A percentile compares a stretch with the other conserved stretches of the same genome.
Conservation (phyloP, 2,113 vertebrate genomes). For the Meleagris gallopavo region DNA sequence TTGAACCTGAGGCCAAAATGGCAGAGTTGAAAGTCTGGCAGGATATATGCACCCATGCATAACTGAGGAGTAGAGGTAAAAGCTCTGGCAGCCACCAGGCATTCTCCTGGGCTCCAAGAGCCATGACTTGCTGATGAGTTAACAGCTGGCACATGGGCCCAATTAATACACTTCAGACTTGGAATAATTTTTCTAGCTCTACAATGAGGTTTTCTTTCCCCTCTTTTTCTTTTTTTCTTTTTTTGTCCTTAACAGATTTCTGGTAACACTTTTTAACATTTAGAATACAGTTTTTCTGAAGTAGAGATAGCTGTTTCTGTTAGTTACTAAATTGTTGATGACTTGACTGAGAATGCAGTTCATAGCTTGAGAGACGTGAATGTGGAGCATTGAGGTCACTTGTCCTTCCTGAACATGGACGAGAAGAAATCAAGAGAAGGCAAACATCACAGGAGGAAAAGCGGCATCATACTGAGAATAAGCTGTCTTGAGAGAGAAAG, state of each 20-base stretch:
- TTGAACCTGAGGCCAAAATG: conserved; percentile 56
- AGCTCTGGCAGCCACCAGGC: conserved; percentile 46
- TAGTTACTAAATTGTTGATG: not conserved
- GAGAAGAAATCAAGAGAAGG: not conserved
- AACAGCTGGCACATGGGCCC: conserved; percentile 46
- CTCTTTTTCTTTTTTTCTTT: not conserved
- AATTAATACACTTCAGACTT: conserved; percentile 51
- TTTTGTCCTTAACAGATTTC: not conserved
- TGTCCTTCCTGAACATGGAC: not conserved
- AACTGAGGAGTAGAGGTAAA: not conserved
- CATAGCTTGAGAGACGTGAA: not conserved
- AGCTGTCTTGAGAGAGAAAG: not conserved
- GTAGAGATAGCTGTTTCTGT: not conserved
- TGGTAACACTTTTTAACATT: conserved; percentile 32
- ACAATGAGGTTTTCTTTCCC: not conserved
- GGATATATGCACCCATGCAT: not conserved
- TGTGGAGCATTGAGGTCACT: not conserved
- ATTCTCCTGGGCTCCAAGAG: conserved; percentile 33
- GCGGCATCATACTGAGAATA: not conserved
- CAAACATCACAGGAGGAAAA: not conserved
- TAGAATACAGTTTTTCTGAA: conserved; percentile 39
- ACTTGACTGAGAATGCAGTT: not conserved
- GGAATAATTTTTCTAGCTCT: conserved; percentile 53
- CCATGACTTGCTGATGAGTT: conserved; percentile 57
- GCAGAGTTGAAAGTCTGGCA: conserved; percentile 35